Conservation (phyloP, 1,140 invertebrate genomes). For the Eumaeus atala region DNA sequence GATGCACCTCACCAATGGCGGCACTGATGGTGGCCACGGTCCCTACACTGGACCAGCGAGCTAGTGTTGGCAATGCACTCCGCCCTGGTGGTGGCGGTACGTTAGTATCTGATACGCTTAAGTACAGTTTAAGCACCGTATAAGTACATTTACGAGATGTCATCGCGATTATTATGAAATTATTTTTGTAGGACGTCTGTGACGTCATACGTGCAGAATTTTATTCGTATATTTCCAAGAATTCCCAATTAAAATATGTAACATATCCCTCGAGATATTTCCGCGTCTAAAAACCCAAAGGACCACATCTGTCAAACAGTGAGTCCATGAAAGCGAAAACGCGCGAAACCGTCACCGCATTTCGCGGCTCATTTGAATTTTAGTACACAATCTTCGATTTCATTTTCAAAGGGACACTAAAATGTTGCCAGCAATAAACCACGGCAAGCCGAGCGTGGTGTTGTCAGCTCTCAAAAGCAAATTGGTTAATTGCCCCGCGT, state of each 20-base stretch:
- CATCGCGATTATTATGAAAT: too few relatives aligned
- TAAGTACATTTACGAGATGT: too few relatives aligned
- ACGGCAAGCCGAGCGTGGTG: conserved; percentile 47
- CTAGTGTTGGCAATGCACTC: too few relatives aligned
- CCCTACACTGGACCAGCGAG: too few relatives aligned
- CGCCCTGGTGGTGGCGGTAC: too few relatives aligned
- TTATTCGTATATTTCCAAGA: neutral
- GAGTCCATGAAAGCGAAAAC: conserved; percentile 45
- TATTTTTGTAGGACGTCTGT: too few relatives aligned
- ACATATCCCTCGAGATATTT: conserved; percentile 20
- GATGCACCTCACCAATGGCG: too few relatives aligned
- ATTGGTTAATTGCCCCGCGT: conserved; percentile 59
- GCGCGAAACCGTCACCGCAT: conserved; percentile 53
- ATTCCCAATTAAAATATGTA: neutral
- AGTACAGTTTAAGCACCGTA: too few relatives aligned
- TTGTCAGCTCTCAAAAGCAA: conserved; percentile 55
- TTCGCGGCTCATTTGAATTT: conserved; percentile 55
- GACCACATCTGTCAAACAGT: conserved; percentile 13
- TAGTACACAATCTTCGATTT: conserved; percentile 56
- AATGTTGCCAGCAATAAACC: conserved; percentile 66
- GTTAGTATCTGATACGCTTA: too few relatives aligned
- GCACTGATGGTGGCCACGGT: too few relatives aligned
- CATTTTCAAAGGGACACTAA: conserved; percentile 64
- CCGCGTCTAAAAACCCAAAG: conserved; percentile 10
- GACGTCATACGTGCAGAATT: neutral